Evolutionary conservation across 2,113 vertebrate species (phyloP), one percentile per base, ranked within the genome.

Genomic region (Sarotherodon lohbergeri): DNA sequence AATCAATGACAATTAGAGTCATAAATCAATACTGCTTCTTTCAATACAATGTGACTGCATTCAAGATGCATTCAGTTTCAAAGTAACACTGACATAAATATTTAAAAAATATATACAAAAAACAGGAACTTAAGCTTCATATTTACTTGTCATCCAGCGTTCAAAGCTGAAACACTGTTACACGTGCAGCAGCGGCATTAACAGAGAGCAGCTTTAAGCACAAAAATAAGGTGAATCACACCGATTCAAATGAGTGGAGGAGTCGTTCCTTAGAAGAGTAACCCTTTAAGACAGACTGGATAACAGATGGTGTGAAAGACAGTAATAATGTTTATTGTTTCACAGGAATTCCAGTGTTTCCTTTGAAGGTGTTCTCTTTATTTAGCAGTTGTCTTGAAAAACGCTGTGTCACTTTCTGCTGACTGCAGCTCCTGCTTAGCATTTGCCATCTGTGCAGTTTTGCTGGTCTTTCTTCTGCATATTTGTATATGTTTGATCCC

Each of bases 391-490:
- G 71, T 81, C 36, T 54, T 52, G 73, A 88, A 88, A 92, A 91
- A 88, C 17, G 90, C 91, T 88, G 82, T 68, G 91, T 95, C 91
- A 92, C 73, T 81, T 92, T 92, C 59, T 87, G 91, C 92, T 91
- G 86, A 87, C 80, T 88, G 59, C 83, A 89, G 88, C 86, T 79
- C 16, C 81, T 57, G 22, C 66, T 68, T 56, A 85, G 73, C 84
- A 88, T 48, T 79, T 46, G 24, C 82, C 76, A 80, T 56, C 63
- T 83, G 85, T 13, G 61, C 84, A 50, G 55, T 59, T 78, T 14
- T 66, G 82, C 27, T 80, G 14, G 63, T 80, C 32, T 27, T 24
- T 82, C 32, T 3, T 76, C n/a, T 80, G 6, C 41, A 48, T 80
- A 76, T 81, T 55, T 57, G 66, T 56, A 50, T 84, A 32, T 63